Percentiles rank a stretch among this genome's conserved stretches.
These are phyloP conservation scores for Lepus americanus DNA, from an alignment of 2,113 vertebrate genomes.

Conservation along the genomic window DNA sequence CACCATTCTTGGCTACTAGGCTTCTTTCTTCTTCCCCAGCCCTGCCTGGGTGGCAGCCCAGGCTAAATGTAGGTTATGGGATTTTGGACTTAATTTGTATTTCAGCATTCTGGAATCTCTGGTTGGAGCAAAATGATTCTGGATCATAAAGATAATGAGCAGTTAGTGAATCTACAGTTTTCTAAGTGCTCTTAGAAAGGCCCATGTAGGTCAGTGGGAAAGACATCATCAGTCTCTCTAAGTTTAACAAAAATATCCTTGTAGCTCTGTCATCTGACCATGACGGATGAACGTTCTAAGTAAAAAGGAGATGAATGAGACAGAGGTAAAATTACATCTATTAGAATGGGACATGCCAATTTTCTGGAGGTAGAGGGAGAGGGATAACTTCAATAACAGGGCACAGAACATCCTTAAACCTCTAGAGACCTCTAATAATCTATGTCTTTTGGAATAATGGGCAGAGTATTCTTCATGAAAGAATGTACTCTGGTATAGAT, in stretches of 20 bases:
- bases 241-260: slow-evolving; percentile 4
- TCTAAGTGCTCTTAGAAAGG: not conserved
- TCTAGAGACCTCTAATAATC: not conserved
- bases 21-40: not conserved
- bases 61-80: not conserved
- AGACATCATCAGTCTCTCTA: not conserved
- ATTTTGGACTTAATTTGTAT: not conserved
- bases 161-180: not conserved
- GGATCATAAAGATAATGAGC: not conserved
- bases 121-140: not conserved
- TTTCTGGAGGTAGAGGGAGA: not conserved
- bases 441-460: not conserved
- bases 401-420: not conserved
- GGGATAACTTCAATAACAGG: not conserved
- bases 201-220: not conserved
- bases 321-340: not conserved
- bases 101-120: not conserved
- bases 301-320: not conserved
- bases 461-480: not conserved
- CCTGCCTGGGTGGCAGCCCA: no score
- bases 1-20: not conserved
- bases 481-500: not conserved
- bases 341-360: not conserved
- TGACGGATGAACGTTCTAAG: not conserved
- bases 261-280: not conserved